phyloP scores from a whole-genome alignment of 2,797 vertebrate species.

The Sandelia bainsii region DNA sequence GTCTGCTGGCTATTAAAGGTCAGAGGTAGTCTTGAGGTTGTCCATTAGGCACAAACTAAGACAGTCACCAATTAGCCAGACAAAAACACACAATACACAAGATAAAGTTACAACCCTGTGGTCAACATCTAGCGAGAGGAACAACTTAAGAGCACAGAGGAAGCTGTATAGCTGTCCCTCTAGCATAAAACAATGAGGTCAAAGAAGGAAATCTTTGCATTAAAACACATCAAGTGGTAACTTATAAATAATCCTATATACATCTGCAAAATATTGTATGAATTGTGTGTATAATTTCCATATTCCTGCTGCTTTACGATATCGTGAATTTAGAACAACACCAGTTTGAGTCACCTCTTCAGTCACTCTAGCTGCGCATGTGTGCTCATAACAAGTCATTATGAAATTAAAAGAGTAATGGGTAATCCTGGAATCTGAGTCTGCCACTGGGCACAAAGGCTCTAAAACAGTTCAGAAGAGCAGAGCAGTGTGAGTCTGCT shows the following conservation, averaged over 20 bases:
- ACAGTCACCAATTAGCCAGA: slow-evolving; percentile 61
- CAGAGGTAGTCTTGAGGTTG: slow-evolving; percentile 29
- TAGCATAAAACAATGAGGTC: slow-evolving; percentile 1
- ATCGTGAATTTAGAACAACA: background rate
- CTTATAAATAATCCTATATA: background rate
- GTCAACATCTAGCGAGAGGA: slow-evolving; percentile 13
- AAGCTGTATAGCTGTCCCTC: background rate
- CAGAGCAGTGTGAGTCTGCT: background rate
- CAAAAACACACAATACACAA: slow-evolving; percentile 31
- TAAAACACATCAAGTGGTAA: slow-evolving; percentile 12
- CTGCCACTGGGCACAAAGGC: background rate
- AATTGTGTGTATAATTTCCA: too few relatives aligned
- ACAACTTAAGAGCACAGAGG: slow-evolving; percentile 10
- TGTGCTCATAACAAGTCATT: background rate
- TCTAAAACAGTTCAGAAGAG: background rate
- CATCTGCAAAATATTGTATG: too few relatives aligned
- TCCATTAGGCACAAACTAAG: slow-evolving; percentile 38
- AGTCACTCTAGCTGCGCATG: background rate
- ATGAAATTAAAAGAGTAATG: background rate
- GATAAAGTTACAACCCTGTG: slow-evolving; percentile 8
- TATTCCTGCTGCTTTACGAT: too few relatives aligned
- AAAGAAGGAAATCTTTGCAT: slow-evolving; percentile 1
- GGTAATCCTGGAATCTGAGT: background rate
- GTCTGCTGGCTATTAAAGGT: slow-evolving; percentile 34
- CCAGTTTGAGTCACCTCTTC: background rate